Percentiles rank a stretch among this genome's conserved stretches.
These are phyloP conservation scores for Intellagama lesueurii DNA, from an alignment of 2,797 vertebrate genomes.

Conservation along the genomic window DNA sequence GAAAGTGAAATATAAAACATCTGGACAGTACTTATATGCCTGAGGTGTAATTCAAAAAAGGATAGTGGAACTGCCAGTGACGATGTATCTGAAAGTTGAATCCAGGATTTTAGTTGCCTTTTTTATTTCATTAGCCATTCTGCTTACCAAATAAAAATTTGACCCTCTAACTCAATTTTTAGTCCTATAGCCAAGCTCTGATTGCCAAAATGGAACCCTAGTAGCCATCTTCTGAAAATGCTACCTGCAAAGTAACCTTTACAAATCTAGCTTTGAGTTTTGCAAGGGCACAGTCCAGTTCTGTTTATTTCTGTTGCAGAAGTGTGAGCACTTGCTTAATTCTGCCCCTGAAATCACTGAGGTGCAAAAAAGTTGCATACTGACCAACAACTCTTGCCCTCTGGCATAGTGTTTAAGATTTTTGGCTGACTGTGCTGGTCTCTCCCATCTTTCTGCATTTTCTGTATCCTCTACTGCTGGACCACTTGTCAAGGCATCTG, in stretches of 20 bases:
- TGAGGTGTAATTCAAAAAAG: neutral
- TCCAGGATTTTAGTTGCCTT: neutral
- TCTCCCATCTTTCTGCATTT: neutral
- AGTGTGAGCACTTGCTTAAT: neutral
- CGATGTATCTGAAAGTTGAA: neutral
- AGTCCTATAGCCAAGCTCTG: no score
- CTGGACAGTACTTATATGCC: neutral
- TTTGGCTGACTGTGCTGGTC: neutral
- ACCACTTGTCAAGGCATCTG: neutral
- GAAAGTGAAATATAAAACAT: slow-evolving; percentile 18
- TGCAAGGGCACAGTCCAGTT: neutral
- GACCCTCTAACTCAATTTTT: no score
- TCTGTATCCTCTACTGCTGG: neutral
- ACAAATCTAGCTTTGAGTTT: no score
- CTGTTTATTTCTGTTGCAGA: neutral
- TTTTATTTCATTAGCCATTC: no score
- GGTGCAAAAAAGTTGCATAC: neutral
- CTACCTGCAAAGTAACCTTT: no score
- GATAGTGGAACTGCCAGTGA: neutral
- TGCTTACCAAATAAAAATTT: no score
- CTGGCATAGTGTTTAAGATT: neutral
- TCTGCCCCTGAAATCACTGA: neutral
- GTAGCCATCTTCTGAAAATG: no score
- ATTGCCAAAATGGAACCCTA: no score
- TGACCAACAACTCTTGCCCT: neutral